A percentile compares a stretch with the other conserved stretches of the same genome.
These are phyloP conservation scores for Rhabdomys pumilio DNA, from an alignment of 2,797 vertebrate genomes.

Conservation along the genomic window DNA sequence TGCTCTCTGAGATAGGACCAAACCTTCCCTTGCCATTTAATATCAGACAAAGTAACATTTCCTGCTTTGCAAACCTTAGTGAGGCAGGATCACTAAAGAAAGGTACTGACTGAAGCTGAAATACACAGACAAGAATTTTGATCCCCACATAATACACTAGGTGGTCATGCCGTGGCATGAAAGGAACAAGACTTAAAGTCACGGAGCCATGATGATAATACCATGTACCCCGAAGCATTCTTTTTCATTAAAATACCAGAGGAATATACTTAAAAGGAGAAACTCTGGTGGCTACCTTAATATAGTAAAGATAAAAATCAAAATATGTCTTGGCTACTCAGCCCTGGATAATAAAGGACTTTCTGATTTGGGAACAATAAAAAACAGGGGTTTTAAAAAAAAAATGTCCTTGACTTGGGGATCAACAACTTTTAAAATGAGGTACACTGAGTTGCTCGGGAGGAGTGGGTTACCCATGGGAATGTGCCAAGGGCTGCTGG, in stretches of 20 bases:
- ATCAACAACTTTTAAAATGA: constrained; percentile 72
- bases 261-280: constrained; percentile 60
- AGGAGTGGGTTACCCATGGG: neutral
- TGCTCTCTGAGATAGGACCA: constrained; percentile 55
- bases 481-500: constrained; percentile 17
- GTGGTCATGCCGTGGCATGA: constrained; percentile 35
- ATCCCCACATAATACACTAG: constrained; percentile 37
- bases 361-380: constrained; percentile 64
- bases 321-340: constrained; percentile 63
- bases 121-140: constrained; percentile 64
- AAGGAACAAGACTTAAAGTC: constrained; percentile 53
- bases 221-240: constrained; percentile 21
- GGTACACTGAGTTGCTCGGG: constrained; percentile 57
- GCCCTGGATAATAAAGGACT: constrained; percentile 59
- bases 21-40: constrained; percentile 62
- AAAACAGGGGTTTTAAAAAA: constrained; percentile 19
- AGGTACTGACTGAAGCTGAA: constrained; percentile 65
- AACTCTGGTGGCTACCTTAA: constrained; percentile 56
- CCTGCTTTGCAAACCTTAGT: constrained; percentile 62
- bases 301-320: constrained; percentile 67
- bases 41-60: constrained; percentile 60
- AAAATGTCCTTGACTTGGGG: constrained; percentile 25
- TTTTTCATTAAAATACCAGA: constrained; percentile 71
- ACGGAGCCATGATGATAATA: constrained; percentile 45
- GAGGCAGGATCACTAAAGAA: constrained; percentile 34